Conservation (phyloP, 2,797 vertebrate genomes). For the Xenopus petersii region DNA sequence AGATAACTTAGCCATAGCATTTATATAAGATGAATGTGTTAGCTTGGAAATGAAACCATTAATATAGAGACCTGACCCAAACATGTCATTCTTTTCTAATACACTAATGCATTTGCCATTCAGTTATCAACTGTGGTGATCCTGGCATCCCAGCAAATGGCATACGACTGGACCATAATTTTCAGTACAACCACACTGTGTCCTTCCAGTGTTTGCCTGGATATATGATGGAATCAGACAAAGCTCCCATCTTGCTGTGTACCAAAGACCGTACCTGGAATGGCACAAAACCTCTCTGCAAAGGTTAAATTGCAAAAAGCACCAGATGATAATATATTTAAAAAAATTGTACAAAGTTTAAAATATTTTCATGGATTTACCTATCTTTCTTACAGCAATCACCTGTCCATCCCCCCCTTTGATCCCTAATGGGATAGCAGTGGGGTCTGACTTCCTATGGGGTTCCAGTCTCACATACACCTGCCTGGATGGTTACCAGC, state of each 20-base stretch:
- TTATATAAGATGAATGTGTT: neutral
- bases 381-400: conserved; percentile 73
- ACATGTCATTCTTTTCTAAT: too few relatives aligned
- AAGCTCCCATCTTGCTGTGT: conserved; percentile 82
- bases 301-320: conserved; percentile 68
- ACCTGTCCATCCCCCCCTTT: conserved; percentile 78
- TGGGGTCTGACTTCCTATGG: conserved; percentile 90
- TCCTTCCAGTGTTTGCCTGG: conserved; percentile 88
- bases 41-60: neutral
- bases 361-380: neutral
- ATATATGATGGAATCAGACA: conserved; percentile 87
- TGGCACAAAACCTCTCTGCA: conserved; percentile 87
- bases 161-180: conserved; percentile 83
- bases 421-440: conserved; percentile 88
- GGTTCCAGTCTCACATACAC: conserved; percentile 89
- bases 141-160: conserved; percentile 91
- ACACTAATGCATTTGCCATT: neutral
- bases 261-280: conserved; percentile 96
- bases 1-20: conserved; percentile 27
- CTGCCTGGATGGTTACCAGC: conserved; percentile 94
- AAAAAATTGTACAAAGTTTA: too few relatives aligned
- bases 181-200: conserved; percentile 81
- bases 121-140: conserved; percentile 96
- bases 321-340: too few relatives aligned
- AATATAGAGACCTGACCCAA: neutral